phyloP scores from a whole-genome alignment of 2,888 invertebrate genomes.

The Diarsia brunnea region DNA sequence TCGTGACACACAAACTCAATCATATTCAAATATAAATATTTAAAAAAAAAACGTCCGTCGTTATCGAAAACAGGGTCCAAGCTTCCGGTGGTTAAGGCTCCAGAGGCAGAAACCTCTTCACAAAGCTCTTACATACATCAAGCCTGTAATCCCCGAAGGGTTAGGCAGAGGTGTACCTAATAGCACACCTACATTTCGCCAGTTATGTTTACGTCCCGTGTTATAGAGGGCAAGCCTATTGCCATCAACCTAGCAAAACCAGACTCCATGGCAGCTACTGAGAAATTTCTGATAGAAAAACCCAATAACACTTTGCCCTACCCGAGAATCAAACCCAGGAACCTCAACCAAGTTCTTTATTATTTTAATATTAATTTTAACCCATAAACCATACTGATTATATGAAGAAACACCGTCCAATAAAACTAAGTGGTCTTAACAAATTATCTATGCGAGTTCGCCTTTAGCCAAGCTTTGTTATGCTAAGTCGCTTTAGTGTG shows the following conservation, averaged over 20 bases:
- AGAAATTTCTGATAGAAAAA: too few species aligned
- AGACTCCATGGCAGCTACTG: too few species aligned
- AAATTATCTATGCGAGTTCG: slow-evolving; percentile 66
- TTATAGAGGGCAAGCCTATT: too few species aligned
- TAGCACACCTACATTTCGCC: too few species aligned
- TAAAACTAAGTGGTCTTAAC: slow-evolving; percentile 64
- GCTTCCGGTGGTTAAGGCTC: not conserved
- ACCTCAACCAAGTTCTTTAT: not conserved
- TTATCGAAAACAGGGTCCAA: not conserved
- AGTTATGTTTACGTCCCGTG: too few species aligned
- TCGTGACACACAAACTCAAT: too few species aligned
- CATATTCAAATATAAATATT: not conserved
- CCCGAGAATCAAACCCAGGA: too few species aligned
- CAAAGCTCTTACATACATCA: not conserved
- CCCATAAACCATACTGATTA: slow-evolving; percentile 33
- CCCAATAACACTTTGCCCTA: too few species aligned
- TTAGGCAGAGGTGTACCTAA: too few species aligned
- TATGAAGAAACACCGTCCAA: slow-evolving; percentile 47
- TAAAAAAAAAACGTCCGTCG: not conserved
- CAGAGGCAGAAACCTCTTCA: not conserved
- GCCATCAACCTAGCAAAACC: too few species aligned
- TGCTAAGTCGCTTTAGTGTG: slow-evolving; percentile 65
- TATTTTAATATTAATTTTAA: not conserved
- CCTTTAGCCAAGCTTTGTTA: slow-evolving; percentile 67
- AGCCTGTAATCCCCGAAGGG: too few species aligned